Percentiles rank a stretch among this genome's conserved stretches.
Conservation (phyloP, 1,140 invertebrate species). For the Chymomyza costata region DNA sequence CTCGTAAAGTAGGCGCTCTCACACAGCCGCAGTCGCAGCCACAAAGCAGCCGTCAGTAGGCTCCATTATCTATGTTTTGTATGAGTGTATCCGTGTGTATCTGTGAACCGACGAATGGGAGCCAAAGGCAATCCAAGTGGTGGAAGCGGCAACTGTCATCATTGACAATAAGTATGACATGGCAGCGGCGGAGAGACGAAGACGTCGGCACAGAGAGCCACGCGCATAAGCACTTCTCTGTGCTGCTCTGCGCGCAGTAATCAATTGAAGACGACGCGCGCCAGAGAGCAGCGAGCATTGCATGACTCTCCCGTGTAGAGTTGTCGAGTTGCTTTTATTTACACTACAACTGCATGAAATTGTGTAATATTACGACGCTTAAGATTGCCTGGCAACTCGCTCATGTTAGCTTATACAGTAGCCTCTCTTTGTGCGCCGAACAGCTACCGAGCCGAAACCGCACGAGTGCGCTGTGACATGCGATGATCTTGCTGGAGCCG, state of each 20-base stretch:
- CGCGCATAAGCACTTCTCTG: slow-evolving; percentile 47
- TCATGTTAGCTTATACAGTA: slow-evolving; percentile 52
- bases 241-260: slow-evolving; percentile 42
- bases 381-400: slow-evolving; percentile 17
- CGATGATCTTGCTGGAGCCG: slow-evolving; percentile 62
- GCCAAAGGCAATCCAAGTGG: slow-evolving; percentile 8
- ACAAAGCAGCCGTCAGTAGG: slow-evolving; percentile 20
- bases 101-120: slow-evolving; percentile 35
- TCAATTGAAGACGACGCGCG: slow-evolving; percentile 67
- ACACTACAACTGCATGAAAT: slow-evolving; percentile 13
- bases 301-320: slow-evolving; percentile 40
- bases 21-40: slow-evolving; percentile 20
- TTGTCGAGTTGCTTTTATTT: slow-evolving; percentile 3
- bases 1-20: slow-evolving; percentile 74
- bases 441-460: slow-evolving; percentile 56
- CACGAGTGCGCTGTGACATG: slow-evolving; percentile 10
- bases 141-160: slow-evolving; percentile 72
- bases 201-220: slow-evolving; percentile 44
- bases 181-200: slow-evolving; percentile 18
- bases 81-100: slow-evolving; percentile 11
- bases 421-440: slow-evolving; percentile 64
- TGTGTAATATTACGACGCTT: slow-evolving; percentile 13
- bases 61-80: slow-evolving; percentile 29
- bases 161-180: slow-evolving; percentile 75
- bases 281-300: slow-evolving; percentile 48